Evolutionary conservation across 2,797 vertebrate genomes (phyloP).

Genomic region (Lagodon rhomboides): DNA sequence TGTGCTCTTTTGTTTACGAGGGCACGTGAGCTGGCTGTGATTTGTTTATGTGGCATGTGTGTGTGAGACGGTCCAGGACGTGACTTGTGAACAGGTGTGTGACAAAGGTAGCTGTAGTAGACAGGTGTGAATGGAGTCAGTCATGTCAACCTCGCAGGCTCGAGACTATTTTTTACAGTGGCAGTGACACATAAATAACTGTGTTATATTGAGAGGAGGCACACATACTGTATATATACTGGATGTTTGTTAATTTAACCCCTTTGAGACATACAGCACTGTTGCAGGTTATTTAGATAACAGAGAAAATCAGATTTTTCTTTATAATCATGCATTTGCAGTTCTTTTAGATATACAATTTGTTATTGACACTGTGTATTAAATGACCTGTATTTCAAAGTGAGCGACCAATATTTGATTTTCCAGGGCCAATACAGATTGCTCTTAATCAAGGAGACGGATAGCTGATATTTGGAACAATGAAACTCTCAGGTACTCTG

Average conservation of each 20-base stretch:
- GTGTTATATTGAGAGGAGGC: constrained; percentile 22
- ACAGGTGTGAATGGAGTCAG: constrained; percentile 51
- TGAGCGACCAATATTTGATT: too few relatives aligned
- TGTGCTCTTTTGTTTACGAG: background rate
- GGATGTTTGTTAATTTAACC: background rate
- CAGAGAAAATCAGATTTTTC: background rate
- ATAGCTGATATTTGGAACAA: too few relatives aligned
- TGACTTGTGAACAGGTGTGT: constrained; percentile 62
- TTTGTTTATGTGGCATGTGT: constrained; percentile 36
- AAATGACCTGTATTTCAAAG: background rate
- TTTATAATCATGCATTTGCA: background rate
- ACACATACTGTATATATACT: background rate
- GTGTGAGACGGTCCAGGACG: constrained; percentile 18
- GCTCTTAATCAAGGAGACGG: too few relatives aligned
- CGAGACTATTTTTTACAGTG: constrained; percentile 55
- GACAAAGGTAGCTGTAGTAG: constrained; percentile 54
- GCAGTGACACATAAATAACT: constrained; percentile 48
- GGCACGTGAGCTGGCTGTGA: constrained; percentile 20
- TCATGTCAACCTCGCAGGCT: constrained; percentile 41
- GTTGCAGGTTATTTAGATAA: background rate
- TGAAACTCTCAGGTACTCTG: too few relatives aligned
- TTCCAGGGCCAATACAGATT: too few relatives aligned
- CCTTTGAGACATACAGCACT: background rate
- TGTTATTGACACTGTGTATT: background rate
- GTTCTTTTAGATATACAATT: background rate